phyloP scores from a whole-genome alignment of 2,113 vertebrate species.

The Stercorarius parasiticus region DNA sequence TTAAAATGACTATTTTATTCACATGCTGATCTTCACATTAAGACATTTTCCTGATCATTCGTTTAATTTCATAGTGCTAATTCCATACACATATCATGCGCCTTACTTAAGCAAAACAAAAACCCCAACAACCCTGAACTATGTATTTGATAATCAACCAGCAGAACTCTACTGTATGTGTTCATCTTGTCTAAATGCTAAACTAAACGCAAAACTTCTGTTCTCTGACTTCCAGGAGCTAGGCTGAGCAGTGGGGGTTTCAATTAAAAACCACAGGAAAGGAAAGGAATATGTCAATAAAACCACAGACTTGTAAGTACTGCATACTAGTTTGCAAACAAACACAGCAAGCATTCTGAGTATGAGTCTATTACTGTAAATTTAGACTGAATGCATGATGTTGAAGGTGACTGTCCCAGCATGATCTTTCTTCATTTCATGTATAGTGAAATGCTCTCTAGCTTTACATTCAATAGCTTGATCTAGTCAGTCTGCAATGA shows the following conservation, averaged over 20 bases:
- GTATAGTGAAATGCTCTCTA: slow-evolving; percentile 40
- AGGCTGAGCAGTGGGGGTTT: slow-evolving; percentile 79
- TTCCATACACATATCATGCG: neutral
- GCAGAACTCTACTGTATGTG: slow-evolving; percentile 46
- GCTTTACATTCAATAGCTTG: slow-evolving; percentile 23
- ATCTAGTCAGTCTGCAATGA: slow-evolving; percentile 20
- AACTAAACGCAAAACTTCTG: slow-evolving; percentile 75
- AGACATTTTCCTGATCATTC: neutral
- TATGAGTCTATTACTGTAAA: slow-evolving; percentile 77
- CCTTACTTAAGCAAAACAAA: slow-evolving; percentile 24
- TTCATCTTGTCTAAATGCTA: slow-evolving; percentile 70
- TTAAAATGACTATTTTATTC: neutral
- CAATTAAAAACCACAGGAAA: slow-evolving; percentile 86
- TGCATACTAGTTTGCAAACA: slow-evolving; percentile 83
- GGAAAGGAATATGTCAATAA: slow-evolving; percentile 83
- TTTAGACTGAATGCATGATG: slow-evolving; percentile 71
- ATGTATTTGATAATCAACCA: slow-evolving; percentile 55
- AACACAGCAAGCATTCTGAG: slow-evolving; percentile 79
- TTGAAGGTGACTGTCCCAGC: slow-evolving; percentile 76
- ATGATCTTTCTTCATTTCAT: slow-evolving; percentile 61
- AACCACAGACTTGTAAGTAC: slow-evolving; percentile 84
- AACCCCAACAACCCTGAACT: neutral
- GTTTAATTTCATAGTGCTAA: neutral
- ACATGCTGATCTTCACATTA: neutral
- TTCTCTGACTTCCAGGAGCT: slow-evolving; percentile 74